These are phyloP conservation scores for Embiotoca jacksoni DNA, from an alignment of 2,113 vertebrate genomes.

Conservation along the genomic window DNA sequence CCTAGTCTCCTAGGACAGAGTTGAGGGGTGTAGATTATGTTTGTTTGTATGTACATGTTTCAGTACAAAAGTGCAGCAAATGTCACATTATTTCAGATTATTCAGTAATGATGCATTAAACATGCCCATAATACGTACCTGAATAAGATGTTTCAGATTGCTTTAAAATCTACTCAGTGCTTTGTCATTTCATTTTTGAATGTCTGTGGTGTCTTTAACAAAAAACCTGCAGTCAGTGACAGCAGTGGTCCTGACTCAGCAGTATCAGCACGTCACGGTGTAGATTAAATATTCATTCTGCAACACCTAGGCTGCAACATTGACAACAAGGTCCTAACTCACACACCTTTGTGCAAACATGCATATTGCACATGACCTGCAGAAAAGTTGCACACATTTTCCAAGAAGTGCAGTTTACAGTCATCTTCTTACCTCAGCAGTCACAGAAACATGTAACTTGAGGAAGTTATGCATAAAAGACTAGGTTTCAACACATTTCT, in stretches of 20 bases:
- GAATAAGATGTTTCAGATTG: too few species aligned
- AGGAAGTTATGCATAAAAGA: not conserved
- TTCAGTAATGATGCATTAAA: too few species aligned
- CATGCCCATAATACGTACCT: too few species aligned
- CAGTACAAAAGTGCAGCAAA: too few species aligned
- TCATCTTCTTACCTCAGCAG: not conserved
- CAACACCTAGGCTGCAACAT: conserved; percentile 11
- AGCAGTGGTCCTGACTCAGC: not conserved
- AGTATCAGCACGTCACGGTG: not conserved
- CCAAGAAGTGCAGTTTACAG: not conserved
- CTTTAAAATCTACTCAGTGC: too few species aligned
- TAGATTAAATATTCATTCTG: conserved; percentile 16
- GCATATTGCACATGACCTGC: conserved; percentile 11
- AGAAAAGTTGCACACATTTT: not conserved
- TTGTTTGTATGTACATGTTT: too few species aligned
- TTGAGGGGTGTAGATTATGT: too few species aligned
- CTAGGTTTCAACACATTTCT: not conserved
- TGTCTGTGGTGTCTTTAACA: too few species aligned
- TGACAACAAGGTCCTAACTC: conserved; percentile 57
- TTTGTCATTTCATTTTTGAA: too few species aligned
- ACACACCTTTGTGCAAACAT: conserved; percentile 55
- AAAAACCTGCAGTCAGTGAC: too few species aligned
- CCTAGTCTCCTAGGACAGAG: too few species aligned
- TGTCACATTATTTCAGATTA: too few species aligned
- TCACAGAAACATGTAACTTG: not conserved